Evolutionary conservation across 2,113 vertebrate genomes (phyloP), one percentile per base, ranked within the genome.

Genomic region (Dicrurus megarhynchus): DNA sequence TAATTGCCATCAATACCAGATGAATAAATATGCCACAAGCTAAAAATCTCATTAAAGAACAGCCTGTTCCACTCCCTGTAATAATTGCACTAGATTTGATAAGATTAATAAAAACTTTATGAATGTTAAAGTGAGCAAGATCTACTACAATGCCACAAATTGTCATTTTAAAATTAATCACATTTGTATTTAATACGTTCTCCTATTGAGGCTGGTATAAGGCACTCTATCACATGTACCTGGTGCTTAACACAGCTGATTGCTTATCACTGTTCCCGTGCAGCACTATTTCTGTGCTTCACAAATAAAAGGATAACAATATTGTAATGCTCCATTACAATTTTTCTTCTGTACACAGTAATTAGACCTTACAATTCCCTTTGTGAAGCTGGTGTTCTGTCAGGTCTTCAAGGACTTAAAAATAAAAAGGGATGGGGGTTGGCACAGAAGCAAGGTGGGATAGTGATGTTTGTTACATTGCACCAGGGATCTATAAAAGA

Each of bases 401-500:
- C 7, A 27, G 12, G 33, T 52, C 33, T 71, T 44, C 7, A 2
- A 50, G 5, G 27, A 10, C 26, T 86, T 49, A 47, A 28, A 18
- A 39, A 59, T 30, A 35, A 8, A 35, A 33, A 30, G 13, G 2
- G 3, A 8, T 0, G 1, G 21, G 8, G 15, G 6, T 5, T 47
- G 53, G 53, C 26, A 59, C 21, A 46, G 57, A 21, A 61, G 16
- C 76, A 56, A 57, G 11, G 19, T 47, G 24, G 11, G 28, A 57
- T 4, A 42, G 6, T 21, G 16, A 30, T n/a, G 16, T 22, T 56
- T 28, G 28, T 53, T 44, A 78, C 37, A 42, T 30, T 65, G 16
- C 10, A 87, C 3, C 37, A 41, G 22, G 7, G 16, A 47, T 13
- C 32, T 53, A 32, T 4, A 39, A 49, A 81, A 78, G 15, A 35